phyloP scores from a whole-genome alignment of 2,888 invertebrate genomes.

The Troilus luridus region DNA sequence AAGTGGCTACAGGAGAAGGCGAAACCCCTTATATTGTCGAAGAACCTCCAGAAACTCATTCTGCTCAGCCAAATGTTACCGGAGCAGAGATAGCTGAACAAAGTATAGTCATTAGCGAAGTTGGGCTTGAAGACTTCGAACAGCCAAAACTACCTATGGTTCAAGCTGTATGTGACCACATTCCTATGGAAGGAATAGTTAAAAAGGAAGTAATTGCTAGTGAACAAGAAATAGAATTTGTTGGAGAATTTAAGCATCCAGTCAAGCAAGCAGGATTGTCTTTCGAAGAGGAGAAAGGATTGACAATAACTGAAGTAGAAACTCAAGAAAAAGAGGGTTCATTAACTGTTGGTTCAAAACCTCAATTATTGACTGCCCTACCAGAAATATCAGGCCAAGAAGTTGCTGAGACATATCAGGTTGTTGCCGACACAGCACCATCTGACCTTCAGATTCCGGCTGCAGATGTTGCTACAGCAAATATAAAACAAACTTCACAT shows the following conservation, averaged over 20 bases:
- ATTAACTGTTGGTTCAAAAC: conserved; percentile 65
- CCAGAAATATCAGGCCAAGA: conserved; percentile 69
- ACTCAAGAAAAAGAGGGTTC: conserved; percentile 68
- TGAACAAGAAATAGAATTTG: conserved; percentile 68
- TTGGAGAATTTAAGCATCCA: conserved; percentile 68
- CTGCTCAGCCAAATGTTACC: conserved; percentile 67
- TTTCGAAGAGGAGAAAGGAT: conserved; percentile 65
- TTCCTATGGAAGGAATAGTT: conserved; percentile 66
- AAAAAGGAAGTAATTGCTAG: conserved; percentile 68
- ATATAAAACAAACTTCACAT: conserved; percentile 68
- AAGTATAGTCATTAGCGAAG: conserved; percentile 69
- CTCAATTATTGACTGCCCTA: conserved; percentile 65
- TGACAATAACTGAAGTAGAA: conserved; percentile 66
- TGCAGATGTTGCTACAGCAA: conserved; percentile 69
- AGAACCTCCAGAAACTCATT: conserved; percentile 65
- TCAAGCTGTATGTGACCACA: conserved; percentile 65
- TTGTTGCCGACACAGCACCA: conserved; percentile 70
- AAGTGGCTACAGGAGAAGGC: conserved; percentile 73
- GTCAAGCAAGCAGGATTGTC: conserved; percentile 64
- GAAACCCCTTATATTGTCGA: conserved; percentile 69
- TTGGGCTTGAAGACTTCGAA: conserved; percentile 65
- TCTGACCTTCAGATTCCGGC: conserved; percentile 70
- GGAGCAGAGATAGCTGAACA: conserved; percentile 71
- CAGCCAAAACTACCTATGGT: conserved; percentile 60
- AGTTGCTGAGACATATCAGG: conserved; percentile 72